Conservation (phyloP, 1,140 invertebrate genomes). For the Thalassaphorura encarpata region DNA sequence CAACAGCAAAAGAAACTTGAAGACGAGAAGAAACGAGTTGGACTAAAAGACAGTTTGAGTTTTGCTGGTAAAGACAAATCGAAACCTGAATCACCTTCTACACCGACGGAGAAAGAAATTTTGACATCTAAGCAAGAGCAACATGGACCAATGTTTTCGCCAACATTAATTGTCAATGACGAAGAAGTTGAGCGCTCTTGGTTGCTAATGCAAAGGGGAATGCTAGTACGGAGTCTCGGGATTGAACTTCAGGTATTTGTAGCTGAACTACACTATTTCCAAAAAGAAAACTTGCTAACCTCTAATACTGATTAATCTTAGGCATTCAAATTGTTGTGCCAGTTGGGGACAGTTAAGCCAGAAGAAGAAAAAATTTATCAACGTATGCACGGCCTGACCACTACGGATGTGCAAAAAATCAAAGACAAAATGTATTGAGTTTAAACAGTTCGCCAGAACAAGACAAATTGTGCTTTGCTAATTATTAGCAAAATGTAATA, state of each 20-base stretch:
- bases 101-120: background rate
- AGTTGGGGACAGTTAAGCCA: slow-evolving; percentile 26
- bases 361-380: slow-evolving; percentile 24
- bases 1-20: slow-evolving; percentile 19
- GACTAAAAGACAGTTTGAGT: background rate
- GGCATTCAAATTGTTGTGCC: slow-evolving; percentile 19
- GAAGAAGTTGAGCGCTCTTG: slow-evolving; percentile 28
- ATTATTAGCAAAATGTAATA: too few relatives aligned
- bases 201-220: slow-evolving; percentile 25
- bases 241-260: slow-evolving; percentile 26
- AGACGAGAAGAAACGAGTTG: slow-evolving; percentile 23
- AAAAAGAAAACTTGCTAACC: too few relatives aligned
- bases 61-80: slow-evolving; percentile 10
- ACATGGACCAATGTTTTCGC: background rate
- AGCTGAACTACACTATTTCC: too few relatives aligned
- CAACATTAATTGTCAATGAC: slow-evolving; percentile 22
- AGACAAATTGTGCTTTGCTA: too few relatives aligned
- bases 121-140: background rate
- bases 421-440: too few relatives aligned
- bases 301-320: too few relatives aligned
- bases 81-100: slow-evolving; percentile 14
- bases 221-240: slow-evolving; percentile 26
- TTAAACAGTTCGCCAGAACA: too few relatives aligned
- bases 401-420: too few relatives aligned
- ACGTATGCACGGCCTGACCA: slow-evolving; percentile 22